These are phyloP conservation scores for Rambutsinella grinnellia DNA, from an alignment of 2,888 invertebrate species.

Conservation along the genomic window DNA sequence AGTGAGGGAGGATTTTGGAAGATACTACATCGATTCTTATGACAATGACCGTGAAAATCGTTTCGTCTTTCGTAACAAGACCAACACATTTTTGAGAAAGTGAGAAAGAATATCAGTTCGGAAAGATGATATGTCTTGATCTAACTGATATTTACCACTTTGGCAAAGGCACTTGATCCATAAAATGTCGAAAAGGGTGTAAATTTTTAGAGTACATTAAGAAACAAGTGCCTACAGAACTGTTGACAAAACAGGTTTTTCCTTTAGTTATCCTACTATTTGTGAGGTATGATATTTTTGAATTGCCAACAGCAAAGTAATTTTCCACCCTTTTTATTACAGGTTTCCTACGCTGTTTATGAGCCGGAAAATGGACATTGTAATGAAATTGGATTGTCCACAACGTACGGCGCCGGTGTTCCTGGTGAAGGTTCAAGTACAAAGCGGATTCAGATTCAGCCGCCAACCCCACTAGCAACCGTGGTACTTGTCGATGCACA, in stretches of 20 bases:
- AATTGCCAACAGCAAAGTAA: conserved; percentile 33
- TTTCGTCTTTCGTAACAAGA: conserved; percentile 1
- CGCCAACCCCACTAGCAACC: conserved; percentile 76
- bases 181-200: background rate
- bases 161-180: background rate
- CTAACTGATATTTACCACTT: background rate
- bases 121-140: background rate
- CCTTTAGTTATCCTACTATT: conserved; percentile 4
- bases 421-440: conserved; percentile 77
- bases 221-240: background rate
- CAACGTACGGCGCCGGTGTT: conserved; percentile 69
- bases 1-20: too few species aligned
- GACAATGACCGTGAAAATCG: conserved; percentile 38
- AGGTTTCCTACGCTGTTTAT: conserved; percentile 89
- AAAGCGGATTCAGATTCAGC: conserved; percentile 78
- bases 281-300: conserved; percentile 18
- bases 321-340: conserved; percentile 66
- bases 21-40: conserved; percentile 5
- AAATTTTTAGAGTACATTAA: too few species aligned
- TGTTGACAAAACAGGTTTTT: conserved; percentile 17
- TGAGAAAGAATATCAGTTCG: background rate
- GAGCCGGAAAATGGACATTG: conserved; percentile 76
- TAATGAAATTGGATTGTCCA: conserved; percentile 65
- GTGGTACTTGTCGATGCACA: conserved; percentile 81
- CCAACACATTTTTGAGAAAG: background rate